Base-by-base conservation (phyloP, 2,888 invertebrate species). In the Callyntrura sp. region DNA sequence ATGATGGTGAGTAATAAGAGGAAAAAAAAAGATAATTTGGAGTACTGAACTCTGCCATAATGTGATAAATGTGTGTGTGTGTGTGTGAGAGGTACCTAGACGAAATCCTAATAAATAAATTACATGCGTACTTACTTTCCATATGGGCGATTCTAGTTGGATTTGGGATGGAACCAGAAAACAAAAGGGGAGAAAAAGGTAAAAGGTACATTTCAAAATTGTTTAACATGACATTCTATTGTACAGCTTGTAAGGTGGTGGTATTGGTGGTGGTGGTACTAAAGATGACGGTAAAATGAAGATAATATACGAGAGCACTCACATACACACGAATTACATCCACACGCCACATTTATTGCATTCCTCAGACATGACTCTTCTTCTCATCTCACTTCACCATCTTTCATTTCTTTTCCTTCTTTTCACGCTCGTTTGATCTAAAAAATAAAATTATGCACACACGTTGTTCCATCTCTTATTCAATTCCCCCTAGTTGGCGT, bases 41-140 rank as follows among this genome's bases (percentile, higher is more conserved):
- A 85, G 55, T 65, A 62, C 11, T 48, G 68, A 17, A 62, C 35
- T 35, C 35, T 2, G 35, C 35, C n/a, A 60, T 25, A 73, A 23
- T 14, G 9, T 17, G 48, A 35, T 70, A 70, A 12, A 35, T 17
- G 20, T 45, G 17, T 70, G 43, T 14, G 0, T 70, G 43, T 11
- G 6, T 17, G 20, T 45, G 17, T 70, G 43, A 12, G 0, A 23
- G 23, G 48, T 70, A 70, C 70, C 70, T 70, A 48, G 23, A 73
- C 45, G 35, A 73, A 87, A 48, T 43, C 43, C 81, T 81, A 55
- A 87, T 81, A 87, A 87, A 81, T 81, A 87, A 87, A 81, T 68
- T 81, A 81, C 87, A 86, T 81, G 57, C 57, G 87, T 87, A 81
- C 87, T 81, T 81, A 87, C 81, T 81, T n/a, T 86, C 60, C 43